These are phyloP conservation scores for Borostomias antarcticus DNA, from an alignment of 2,797 vertebrate genomes.

Conservation along the genomic window DNA sequence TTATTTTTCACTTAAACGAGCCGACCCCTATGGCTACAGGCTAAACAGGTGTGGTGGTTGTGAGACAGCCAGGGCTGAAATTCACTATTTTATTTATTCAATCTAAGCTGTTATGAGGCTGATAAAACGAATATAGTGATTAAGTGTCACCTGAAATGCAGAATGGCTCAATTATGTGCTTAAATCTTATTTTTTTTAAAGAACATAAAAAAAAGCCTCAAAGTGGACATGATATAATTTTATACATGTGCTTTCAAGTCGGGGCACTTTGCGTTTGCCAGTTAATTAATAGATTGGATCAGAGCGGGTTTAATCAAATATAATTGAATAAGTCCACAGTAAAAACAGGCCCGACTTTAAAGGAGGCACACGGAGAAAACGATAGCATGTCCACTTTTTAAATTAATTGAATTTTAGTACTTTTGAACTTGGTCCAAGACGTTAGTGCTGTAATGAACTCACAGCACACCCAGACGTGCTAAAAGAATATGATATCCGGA, in stretches of 20 bases:
- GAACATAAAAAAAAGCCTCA: constrained; percentile 71
- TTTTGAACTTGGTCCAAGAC: constrained; percentile 82
- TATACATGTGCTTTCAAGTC: constrained; percentile 78
- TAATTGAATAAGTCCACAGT: constrained; percentile 84
- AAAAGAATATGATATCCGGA: constrained; percentile 68
- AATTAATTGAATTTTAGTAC: constrained; percentile 86
- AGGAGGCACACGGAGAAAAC: constrained; percentile 74
- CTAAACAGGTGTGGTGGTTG: constrained; percentile 31
- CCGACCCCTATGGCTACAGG: neutral
- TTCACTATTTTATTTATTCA: constrained; percentile 46
- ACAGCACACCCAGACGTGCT: constrained; percentile 72
- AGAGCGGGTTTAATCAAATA: constrained; percentile 84
- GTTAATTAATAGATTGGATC: constrained; percentile 89
- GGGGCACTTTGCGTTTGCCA: constrained; percentile 78
- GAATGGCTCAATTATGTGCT: constrained; percentile 44
- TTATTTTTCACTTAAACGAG: neutral
- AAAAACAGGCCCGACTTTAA: constrained; percentile 82
- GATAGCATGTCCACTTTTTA: constrained; percentile 85
- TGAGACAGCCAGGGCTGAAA: constrained; percentile 47
- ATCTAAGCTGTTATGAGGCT: constrained; percentile 56
- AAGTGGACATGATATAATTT: constrained; percentile 79
- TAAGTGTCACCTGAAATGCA: constrained; percentile 58
- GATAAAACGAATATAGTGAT: constrained; percentile 50
- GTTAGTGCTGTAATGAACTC: constrained; percentile 76
- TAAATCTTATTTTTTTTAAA: constrained; percentile 57